Base-by-base conservation (phyloP, 2,797 vertebrate genomes). In the Gallinago solitaria region DNA sequence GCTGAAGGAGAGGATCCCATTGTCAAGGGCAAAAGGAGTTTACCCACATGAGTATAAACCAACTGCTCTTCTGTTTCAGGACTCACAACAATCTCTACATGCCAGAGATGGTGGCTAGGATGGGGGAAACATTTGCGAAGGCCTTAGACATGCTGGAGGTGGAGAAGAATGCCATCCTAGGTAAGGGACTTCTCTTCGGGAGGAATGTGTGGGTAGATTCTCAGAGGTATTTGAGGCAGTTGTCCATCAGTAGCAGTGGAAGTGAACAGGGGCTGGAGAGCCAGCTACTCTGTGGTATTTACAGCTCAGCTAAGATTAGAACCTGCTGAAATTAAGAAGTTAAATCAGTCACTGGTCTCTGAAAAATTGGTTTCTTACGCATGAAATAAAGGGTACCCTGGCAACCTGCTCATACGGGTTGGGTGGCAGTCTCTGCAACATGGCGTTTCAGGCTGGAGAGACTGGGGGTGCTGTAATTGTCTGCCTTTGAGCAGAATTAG, bases 111-210 rank as follows among this genome's bases (percentile, higher is more conserved):
- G 84, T 98, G 95, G 97, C 98, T 92, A 98, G 98, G 82, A 98
- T 99, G 92, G 99, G 99, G 24, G 98, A 99, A 48, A 98, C 98
- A 4, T 99, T 99, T 94, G 95, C 97, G 67, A 98, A 98, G 77
- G 98, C 98, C 35, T 98, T 99, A 41, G 99, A 99, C 41, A 98
- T 99, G 97, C 98, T 99, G 98, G 99, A 99, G 24, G 97, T 97
- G 50, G 99, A 99, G 93, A 99, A 98, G 97, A 99, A 99, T 68
- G 89, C 98, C 78, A 98, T 99, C 97, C 98, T 99, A 86, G 99
- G 99, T 99, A 98, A 98, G 98, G 93, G 56, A 32, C 50, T 68
- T 51, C 56, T 95, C 69, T 76, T 68, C 0, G 0, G 27, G 50
- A 68, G 15, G 21, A 76, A 25, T 21, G 9, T 25, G 17, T 50